Evolutionary conservation across 2,888 invertebrate genomes (phyloP).

Genomic region (Clistopyga incitator): DNA sequence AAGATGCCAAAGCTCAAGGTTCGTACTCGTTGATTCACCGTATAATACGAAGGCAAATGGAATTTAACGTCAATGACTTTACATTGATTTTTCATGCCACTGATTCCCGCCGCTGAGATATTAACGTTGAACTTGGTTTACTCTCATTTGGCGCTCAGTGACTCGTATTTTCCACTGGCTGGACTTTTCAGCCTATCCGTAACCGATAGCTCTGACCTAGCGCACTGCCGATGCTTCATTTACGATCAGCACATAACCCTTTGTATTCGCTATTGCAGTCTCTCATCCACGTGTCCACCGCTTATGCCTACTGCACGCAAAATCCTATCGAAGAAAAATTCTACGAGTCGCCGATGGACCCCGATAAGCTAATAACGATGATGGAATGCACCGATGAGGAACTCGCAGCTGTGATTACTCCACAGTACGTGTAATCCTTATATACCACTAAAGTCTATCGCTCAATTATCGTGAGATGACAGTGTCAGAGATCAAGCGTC

Average conservation of each 20-base stretch:
- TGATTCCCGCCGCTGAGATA: not conserved
- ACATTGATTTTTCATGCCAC: not conserved
- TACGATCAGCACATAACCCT: not conserved
- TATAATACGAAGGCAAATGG: not conserved
- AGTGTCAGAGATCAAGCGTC: not conserved
- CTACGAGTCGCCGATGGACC: constrained; percentile 86
- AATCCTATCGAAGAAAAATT: constrained; percentile 85
- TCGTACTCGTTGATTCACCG: constrained; percentile 42
- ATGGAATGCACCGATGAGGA: constrained; percentile 85
- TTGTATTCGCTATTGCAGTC: constrained; percentile 78
- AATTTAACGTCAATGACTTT: not conserved
- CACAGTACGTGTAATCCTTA: constrained; percentile 81
- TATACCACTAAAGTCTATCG: not conserved
- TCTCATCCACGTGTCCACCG: constrained; percentile 87
- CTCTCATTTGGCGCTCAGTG: not conserved
- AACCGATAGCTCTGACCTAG: not conserved
- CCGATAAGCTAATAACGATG: constrained; percentile 85
- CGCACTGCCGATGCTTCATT: not conserved
- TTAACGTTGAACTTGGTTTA: constrained; percentile 4
- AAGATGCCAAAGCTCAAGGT: constrained; percentile 88
- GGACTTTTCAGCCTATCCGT: not conserved
- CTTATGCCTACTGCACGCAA: constrained; percentile 86
- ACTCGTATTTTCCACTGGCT: not conserved
- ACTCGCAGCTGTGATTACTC: constrained; percentile 85
- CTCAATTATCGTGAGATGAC: not conserved